Conservation (phyloP, 1,140 invertebrate genomes). For the Bombus confusus region DNA sequence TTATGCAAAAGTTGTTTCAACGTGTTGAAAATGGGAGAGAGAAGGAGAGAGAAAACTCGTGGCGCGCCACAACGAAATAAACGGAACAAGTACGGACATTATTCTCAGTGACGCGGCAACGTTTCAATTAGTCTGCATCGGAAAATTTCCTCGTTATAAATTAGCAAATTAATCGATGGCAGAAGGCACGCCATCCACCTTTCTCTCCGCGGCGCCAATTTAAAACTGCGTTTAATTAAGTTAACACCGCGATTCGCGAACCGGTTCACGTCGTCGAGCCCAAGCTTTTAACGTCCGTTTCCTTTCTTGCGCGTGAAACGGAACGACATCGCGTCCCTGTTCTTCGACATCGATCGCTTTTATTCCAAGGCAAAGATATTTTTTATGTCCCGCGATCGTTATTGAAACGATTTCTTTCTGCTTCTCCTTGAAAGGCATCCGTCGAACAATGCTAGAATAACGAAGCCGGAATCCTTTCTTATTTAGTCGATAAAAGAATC, state of each 20-base stretch:
- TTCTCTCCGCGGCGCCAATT: constrained; percentile 6
- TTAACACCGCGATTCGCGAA: constrained; percentile 16
- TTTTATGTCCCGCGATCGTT: constrained; percentile 15
- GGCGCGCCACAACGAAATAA: neutral
- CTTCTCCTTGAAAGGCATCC: neutral
- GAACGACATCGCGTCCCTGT: neutral
- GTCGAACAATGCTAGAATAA: constrained; percentile 6
- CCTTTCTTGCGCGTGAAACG: neutral
- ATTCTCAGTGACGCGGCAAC: constrained; percentile 24
- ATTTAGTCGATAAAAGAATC: constrained; percentile 5
- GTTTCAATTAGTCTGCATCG: constrained; percentile 40
- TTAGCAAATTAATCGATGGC: constrained; percentile 42
- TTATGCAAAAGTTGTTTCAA: constrained; percentile 11
- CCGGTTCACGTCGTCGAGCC: neutral
- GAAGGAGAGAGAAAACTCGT: neutral
- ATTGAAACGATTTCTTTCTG: constrained; percentile 1
- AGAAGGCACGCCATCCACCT: neutral
- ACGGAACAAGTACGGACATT: constrained; percentile 7
- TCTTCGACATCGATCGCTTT: neutral
- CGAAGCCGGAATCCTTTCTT: neutral
- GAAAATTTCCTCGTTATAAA: constrained; percentile 42
- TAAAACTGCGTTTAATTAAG: constrained; percentile 44
- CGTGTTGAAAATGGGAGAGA: neutral
- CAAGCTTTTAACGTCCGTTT: neutral
- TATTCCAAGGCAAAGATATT: neutral